Percentiles rank a stretch among this genome's conserved stretches.
Conservation (phyloP, 2,113 vertebrate genomes). For the Syngnathoides biaculeatus region DNA sequence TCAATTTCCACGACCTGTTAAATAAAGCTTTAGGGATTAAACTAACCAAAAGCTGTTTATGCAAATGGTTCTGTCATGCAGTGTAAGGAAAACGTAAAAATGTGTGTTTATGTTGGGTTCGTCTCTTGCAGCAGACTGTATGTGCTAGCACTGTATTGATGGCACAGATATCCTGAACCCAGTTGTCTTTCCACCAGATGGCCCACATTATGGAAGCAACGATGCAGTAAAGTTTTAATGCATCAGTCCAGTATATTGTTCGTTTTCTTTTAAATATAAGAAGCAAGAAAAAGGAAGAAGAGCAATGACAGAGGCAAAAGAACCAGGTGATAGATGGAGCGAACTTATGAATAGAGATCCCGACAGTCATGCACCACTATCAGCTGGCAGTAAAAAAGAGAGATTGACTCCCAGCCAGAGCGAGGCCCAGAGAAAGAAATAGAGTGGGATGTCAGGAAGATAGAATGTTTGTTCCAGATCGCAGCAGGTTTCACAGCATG, state of each 20-base stretch:
- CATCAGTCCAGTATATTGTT: not conserved
- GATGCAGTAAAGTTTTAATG: conserved; percentile 16
- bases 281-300: conserved; percentile 6
- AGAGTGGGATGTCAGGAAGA: conserved; percentile 55
- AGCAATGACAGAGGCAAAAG: conserved; percentile 53
- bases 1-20: conserved; percentile 54
- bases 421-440: conserved; percentile 24
- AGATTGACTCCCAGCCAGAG: conserved; percentile 56
- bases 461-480: conserved; percentile 63
- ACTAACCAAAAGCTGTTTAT: conserved; percentile 55
- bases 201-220: not conserved
- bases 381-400: conserved; percentile 62
- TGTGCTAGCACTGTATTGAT: conserved; percentile 6
- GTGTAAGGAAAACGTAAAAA: not conserved
- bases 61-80: conserved; percentile 40
- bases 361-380: conserved; percentile 64
- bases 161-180: conserved; percentile 11
- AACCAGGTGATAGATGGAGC: conserved; percentile 65
- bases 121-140: conserved; percentile 1
- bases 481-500: conserved; percentile 62
- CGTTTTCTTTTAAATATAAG: conserved; percentile 17
- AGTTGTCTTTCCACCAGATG: not conserved
- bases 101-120: not conserved
- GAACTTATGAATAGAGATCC: conserved; percentile 62
- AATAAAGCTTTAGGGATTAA: conserved; percentile 47